Evolutionary conservation across 2,113 vertebrate genomes (phyloP).

Genomic region (Triplophysa tibetana): DNA sequence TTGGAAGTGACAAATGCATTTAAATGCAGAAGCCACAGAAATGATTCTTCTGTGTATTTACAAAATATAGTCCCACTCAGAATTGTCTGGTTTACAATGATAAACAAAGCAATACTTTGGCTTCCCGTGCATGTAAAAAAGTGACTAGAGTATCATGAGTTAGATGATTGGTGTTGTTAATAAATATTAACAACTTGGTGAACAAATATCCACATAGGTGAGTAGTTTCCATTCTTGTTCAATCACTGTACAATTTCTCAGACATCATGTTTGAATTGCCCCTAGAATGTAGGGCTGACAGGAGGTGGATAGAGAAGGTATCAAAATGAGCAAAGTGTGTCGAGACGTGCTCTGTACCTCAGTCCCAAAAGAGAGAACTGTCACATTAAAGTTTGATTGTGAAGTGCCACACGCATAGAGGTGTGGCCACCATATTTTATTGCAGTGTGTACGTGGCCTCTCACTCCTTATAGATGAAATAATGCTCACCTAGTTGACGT

Average conservation of each 20-base stretch:
- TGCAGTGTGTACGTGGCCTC: conserved; percentile 17
- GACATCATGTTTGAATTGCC: too few species aligned
- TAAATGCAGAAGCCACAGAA: background rate
- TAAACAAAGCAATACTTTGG: background rate
- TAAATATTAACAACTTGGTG: too few species aligned
- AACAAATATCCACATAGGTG: too few species aligned
- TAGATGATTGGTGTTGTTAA: too few species aligned
- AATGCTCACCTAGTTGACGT: background rate
- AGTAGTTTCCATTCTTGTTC: too few species aligned
- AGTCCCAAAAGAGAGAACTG: background rate
- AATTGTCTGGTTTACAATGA: background rate
- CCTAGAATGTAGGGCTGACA: too few species aligned
- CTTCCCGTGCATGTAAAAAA: too few species aligned
- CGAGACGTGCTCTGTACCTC: too few species aligned
- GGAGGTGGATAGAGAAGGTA: too few species aligned
- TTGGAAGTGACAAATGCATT: background rate
- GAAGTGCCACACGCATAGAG: background rate
- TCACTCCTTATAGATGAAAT: background rate
- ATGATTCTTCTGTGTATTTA: background rate
- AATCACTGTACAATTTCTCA: too few species aligned
- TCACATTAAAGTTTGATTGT: background rate
- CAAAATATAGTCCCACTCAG: background rate
- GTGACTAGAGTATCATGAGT: too few species aligned
- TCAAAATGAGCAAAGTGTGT: too few species aligned
- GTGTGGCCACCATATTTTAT: background rate